Conservation (phyloP, 2,113 vertebrate species). For the Scalopus aquaticus region DNA sequence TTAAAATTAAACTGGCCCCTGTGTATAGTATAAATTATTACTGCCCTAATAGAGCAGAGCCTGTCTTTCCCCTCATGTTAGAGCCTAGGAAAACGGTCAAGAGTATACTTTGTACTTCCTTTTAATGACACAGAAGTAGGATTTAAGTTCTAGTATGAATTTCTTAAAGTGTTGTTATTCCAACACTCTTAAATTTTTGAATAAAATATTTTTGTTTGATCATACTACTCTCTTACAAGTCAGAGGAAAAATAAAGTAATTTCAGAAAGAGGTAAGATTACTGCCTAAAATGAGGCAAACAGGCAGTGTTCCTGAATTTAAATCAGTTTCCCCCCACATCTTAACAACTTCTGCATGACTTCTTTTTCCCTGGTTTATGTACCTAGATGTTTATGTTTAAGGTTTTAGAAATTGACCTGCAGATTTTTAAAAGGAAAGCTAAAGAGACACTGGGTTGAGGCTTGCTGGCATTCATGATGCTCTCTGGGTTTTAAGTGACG, state of each 20-base stretch:
- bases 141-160: neutral
- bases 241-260: neutral
- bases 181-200: neutral
- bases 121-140: neutral
- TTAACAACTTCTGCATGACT: neutral
- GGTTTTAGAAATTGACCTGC: neutral
- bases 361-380: neutral
- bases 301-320: neutral
- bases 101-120: neutral
- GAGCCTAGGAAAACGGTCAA: neutral
- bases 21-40: neutral
- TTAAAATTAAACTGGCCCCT: neutral
- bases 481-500: neutral
- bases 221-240: neutral
- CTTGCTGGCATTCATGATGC: neutral
- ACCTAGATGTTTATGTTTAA: neutral
- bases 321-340: neutral
- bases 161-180: neutral
- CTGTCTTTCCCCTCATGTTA: neutral
- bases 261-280: slow-evolving; percentile 15
- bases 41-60: neutral
- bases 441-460: neutral
- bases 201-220: neutral
- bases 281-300: neutral
- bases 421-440: neutral